Evolutionary conservation across 2,113 vertebrate genomes (phyloP).

Genomic region (Pogonocichla stellata): DNA sequence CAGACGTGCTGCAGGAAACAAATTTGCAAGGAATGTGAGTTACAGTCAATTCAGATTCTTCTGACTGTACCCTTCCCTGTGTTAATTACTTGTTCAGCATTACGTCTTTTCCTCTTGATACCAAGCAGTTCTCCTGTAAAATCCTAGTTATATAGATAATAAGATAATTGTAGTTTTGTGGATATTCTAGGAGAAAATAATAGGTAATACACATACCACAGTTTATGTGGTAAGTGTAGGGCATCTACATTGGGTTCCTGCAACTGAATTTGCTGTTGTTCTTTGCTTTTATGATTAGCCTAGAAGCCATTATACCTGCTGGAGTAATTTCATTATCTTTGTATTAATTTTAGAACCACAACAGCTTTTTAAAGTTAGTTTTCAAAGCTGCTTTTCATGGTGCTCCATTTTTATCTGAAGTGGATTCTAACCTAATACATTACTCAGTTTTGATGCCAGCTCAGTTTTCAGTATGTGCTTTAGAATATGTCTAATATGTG

Average conservation of each 20-base stretch:
- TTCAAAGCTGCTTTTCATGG: not conserved
- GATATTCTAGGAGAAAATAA: not conserved
- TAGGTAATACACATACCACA: not conserved
- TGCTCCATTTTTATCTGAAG: not conserved
- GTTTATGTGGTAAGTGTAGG: not conserved
- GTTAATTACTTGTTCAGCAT: not conserved
- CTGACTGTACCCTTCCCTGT: not conserved
- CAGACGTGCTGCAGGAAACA: not conserved
- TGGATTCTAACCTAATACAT: not conserved
- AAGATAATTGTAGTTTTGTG: not conserved
- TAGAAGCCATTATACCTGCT: not conserved
- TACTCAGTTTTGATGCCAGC: not conserved
- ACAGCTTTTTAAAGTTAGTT: not conserved
- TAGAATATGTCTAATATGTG: not conserved
- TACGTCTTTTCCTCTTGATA: not conserved
- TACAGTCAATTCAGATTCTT: not conserved
- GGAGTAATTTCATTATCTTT: not conserved
- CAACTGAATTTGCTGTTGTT: not conserved
- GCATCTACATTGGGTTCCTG: not conserved
- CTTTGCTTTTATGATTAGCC: not conserved
- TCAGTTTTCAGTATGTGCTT: not conserved
- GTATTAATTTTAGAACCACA: not conserved
- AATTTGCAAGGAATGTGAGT: not conserved
- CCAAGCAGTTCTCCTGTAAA: not conserved
- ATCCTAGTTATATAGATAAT: not conserved